phyloP scores from a whole-genome alignment of 2,888 invertebrate species.

The Thecophora atra region DNA sequence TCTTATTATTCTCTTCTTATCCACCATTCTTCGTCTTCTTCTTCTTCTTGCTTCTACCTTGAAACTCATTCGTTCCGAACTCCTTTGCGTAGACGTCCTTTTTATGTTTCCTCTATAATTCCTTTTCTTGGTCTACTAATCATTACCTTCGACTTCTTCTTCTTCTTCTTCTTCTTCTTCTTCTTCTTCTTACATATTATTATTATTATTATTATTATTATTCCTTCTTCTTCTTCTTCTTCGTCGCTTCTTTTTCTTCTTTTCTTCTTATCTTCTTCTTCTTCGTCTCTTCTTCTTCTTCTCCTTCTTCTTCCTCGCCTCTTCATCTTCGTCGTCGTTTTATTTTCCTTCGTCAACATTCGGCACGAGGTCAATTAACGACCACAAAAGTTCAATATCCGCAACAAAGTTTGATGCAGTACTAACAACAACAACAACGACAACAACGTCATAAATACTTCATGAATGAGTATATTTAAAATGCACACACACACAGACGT shows the following conservation, averaged over 20 bases:
- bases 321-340: constrained; percentile 16
- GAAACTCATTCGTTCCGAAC: no score
- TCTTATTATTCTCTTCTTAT: no score
- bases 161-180: no score
- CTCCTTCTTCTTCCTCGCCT: constrained; percentile 5
- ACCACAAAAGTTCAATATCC: constrained; percentile 61
- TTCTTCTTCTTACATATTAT: constrained; percentile 21
- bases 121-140: neutral
- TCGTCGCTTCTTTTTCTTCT: no score
- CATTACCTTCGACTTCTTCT: no score
- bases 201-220: constrained; percentile 13
- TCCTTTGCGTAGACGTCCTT: no score
- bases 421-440: constrained; percentile 28
- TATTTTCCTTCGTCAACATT: constrained; percentile 48
- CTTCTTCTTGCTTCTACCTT: no score
- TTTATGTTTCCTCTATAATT: no score
- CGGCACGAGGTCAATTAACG: constrained; percentile 65
- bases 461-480: constrained; percentile 12
- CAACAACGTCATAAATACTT: constrained; percentile 20
- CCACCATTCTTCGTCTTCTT: no score
- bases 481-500: constrained; percentile 38
- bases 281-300: constrained; percentile 20
- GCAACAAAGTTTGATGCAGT: constrained; percentile 42
- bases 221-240: no score
- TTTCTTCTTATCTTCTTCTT: constrained; percentile 4